Percentiles rank a stretch among this genome's conserved stretches.
phyloP scores from a whole-genome alignment of 64 coral and sea anemone genomes.

The Montipora capricornis region DNA sequence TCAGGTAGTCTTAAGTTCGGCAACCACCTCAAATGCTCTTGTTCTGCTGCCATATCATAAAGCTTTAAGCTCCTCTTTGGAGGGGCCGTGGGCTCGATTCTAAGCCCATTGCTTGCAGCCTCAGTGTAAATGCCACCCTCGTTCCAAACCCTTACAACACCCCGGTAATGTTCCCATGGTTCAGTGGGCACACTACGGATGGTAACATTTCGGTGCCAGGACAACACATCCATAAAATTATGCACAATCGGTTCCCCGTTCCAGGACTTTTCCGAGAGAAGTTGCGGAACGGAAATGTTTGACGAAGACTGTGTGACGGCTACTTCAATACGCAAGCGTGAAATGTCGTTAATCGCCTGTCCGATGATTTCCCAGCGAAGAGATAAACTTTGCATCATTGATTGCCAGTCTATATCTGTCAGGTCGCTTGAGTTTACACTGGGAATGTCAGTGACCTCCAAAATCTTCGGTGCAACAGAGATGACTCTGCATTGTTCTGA shows the following conservation, averaged over 20 bases:
- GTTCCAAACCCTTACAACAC: slow-evolving; percentile 70
- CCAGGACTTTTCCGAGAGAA: slow-evolving; percentile 46
- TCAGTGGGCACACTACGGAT: slow-evolving; percentile 33
- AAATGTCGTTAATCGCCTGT: slow-evolving; percentile 64
- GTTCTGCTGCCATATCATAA: slow-evolving; percentile 64
- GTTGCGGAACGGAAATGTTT: slow-evolving; percentile 42
- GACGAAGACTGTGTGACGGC: slow-evolving; percentile 41
- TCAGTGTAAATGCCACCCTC: slow-evolving; percentile 76
- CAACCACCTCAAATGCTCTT: slow-evolving; percentile 74
- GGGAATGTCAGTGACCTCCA: slow-evolving; percentile 73
- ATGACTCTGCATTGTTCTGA: slow-evolving; percentile 68
- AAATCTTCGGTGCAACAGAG: slow-evolving; percentile 75
- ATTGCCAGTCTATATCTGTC: slow-evolving; percentile 88
- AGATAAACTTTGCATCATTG: slow-evolving; percentile 70
- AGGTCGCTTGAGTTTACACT: slow-evolving; percentile 47
- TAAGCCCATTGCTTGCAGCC: slow-evolving; percentile 49
- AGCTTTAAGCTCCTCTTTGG: slow-evolving; percentile 48
- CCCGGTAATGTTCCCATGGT: slow-evolving; percentile 73
- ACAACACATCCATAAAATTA: slow-evolving; percentile 72
- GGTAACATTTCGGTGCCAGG: slow-evolving; percentile 78
- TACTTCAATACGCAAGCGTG: slow-evolving; percentile 78
- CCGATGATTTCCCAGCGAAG: slow-evolving; percentile 75
- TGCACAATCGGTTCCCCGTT: slow-evolving; percentile 69
- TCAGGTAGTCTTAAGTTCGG: slow-evolving; percentile 69
- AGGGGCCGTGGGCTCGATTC: slow-evolving; percentile 71